Evolutionary conservation across 1,140 invertebrate species (phyloP).

Genomic region (Listronotus bonariensis): DNA sequence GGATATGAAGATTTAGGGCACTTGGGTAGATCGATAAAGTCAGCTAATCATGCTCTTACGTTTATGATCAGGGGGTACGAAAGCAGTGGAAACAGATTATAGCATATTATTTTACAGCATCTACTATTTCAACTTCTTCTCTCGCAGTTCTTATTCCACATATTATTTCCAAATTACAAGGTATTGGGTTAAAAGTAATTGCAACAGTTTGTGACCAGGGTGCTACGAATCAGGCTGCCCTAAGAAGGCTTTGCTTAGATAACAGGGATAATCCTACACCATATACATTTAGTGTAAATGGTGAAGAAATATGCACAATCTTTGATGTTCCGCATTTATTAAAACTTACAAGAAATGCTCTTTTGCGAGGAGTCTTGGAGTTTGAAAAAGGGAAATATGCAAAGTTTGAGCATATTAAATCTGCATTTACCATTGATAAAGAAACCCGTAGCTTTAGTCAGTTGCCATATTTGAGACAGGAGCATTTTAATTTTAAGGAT

Average conservation of each 20-base stretch:
- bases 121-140: neutral
- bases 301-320: neutral
- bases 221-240: neutral
- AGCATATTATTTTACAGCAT: constrained; percentile 3
- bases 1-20: constrained; percentile 3
- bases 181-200: neutral
- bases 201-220: constrained; percentile 1
- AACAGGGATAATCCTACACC: neutral
- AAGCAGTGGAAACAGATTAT: constrained; percentile 1
- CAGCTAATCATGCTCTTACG: neutral
- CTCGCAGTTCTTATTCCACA: neutral
- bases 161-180: neutral
- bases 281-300: neutral
- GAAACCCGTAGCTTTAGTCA: too few species aligned
- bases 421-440: too few species aligned
- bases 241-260: neutral
- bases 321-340: constrained; percentile 1
- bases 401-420: neutral
- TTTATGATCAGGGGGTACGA: neutral
- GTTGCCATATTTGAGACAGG: too few species aligned
- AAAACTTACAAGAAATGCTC: neutral
- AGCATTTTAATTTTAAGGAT: too few species aligned
- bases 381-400: constrained; percentile 3
- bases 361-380: neutral
- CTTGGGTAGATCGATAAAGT: neutral